Evolutionary conservation across 1,140 invertebrate species (phyloP).

Genomic region (Trichonephila inaurata): DNA sequence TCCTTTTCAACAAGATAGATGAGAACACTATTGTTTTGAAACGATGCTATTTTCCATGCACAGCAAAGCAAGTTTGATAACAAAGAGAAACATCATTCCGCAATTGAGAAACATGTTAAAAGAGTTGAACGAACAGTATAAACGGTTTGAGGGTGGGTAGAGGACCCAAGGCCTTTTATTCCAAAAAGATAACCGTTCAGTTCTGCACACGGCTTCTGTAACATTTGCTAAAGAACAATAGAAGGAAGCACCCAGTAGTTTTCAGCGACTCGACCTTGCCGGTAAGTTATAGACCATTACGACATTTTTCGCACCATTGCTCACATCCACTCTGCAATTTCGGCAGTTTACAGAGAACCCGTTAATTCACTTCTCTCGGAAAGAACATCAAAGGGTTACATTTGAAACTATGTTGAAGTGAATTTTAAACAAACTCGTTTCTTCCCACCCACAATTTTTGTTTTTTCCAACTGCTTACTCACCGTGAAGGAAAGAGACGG

Average conservation of each 20-base stretch:
- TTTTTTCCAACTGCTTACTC: not conserved
- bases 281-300: constrained; percentile 35
- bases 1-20: too few relatives aligned
- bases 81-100: not conserved
- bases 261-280: constrained; percentile 47
- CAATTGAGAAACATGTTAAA: not conserved
- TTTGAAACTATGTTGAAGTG: not conserved
- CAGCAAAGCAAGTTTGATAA: not conserved
- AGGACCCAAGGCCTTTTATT: constrained; percentile 12
- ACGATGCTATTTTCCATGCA: too few relatives aligned
- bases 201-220: not conserved
- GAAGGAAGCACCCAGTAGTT: constrained; percentile 19
- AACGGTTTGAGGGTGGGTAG: not conserved
- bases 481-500: not conserved
- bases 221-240: constrained; percentile 12
- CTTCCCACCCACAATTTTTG: not conserved
- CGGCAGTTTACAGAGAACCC: not conserved
- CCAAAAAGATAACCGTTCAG: not conserved
- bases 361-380: constrained; percentile 1
- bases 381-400: not conserved
- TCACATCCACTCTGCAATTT: not conserved
- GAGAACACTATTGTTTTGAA: too few relatives aligned
- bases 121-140: constrained; percentile 28
- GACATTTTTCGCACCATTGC: constrained; percentile 35
- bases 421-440: not conserved